phyloP scores from a whole-genome alignment of 2,888 invertebrate species.

The Brachyopa scutellaris region DNA sequence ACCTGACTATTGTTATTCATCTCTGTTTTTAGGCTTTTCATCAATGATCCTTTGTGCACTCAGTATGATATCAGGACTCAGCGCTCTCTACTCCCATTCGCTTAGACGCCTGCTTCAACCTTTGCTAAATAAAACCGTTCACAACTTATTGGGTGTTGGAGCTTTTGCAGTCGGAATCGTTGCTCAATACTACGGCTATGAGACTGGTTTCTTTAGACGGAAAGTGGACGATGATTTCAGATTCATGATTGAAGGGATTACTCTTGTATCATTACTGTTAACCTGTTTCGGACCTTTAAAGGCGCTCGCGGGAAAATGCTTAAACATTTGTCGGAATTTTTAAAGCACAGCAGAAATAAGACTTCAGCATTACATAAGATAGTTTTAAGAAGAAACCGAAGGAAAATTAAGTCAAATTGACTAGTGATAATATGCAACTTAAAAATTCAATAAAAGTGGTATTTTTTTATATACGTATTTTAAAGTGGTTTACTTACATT shows the following conservation, averaged over 20 bases:
- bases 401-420: neutral
- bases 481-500: neutral
- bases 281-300: conserved; percentile 77
- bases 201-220: conserved; percentile 75
- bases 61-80: conserved; percentile 76
- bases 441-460: neutral
- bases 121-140: conserved; percentile 77
- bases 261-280: conserved; percentile 75
- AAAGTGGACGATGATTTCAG: conserved; percentile 74
- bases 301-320: conserved; percentile 75
- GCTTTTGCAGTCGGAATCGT: conserved; percentile 77
- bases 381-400: neutral
- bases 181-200: conserved; percentile 78
- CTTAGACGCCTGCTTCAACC: conserved; percentile 74
- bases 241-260: conserved; percentile 75
- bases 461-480: neutral
- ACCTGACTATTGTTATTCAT: too few species aligned
- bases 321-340: conserved; percentile 19
- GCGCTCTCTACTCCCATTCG: conserved; percentile 74
- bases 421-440: neutral
- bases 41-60: conserved; percentile 77
- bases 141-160: conserved; percentile 76
- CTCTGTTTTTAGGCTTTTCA: conserved; percentile 36
- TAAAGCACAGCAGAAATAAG: neutral
- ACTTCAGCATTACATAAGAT: conserved; percentile 1